Evolutionary conservation across 2,113 vertebrate genomes (phyloP).

Genomic region (Propithecus coquereli): DNA sequence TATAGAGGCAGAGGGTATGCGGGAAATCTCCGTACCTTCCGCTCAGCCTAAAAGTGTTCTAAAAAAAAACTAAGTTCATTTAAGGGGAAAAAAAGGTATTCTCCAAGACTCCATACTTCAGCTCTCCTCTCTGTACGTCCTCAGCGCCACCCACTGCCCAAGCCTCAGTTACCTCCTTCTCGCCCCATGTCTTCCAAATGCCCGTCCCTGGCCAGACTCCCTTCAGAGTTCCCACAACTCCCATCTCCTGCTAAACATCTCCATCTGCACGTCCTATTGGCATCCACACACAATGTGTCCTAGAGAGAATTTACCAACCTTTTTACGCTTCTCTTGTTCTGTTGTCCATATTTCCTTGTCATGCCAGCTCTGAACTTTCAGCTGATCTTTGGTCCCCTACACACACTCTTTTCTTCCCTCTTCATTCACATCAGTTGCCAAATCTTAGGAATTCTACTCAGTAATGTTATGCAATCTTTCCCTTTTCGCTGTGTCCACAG

Average conservation of each 20-base stretch:
- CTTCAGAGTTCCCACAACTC: not conserved
- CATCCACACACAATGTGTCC: not conserved
- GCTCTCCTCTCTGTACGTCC: not conserved
- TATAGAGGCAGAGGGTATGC: not conserved
- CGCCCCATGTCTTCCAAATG: not conserved
- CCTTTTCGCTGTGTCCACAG: not conserved
- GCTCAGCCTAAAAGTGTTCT: not conserved
- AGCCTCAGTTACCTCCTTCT: not conserved
- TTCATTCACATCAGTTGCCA: not conserved
- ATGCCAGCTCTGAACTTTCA: not conserved
- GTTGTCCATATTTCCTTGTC: slow-evolving; percentile 42
- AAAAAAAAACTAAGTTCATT: not conserved
- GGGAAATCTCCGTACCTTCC: not conserved
- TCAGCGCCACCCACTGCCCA: not conserved
- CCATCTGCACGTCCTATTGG: not conserved
- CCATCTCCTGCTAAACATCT: not conserved
- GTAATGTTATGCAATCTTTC: not conserved
- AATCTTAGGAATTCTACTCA: not conserved
- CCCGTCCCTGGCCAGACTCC: not conserved
- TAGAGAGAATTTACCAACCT: not conserved
- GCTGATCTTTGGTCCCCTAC: not conserved
- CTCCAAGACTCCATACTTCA: not conserved
- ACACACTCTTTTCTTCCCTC: not conserved
- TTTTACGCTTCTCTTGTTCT: not conserved
- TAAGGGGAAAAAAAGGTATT: not conserved